Conservation (phyloP, 1,140 invertebrate genomes). For the Lucilia sericata region DNA sequence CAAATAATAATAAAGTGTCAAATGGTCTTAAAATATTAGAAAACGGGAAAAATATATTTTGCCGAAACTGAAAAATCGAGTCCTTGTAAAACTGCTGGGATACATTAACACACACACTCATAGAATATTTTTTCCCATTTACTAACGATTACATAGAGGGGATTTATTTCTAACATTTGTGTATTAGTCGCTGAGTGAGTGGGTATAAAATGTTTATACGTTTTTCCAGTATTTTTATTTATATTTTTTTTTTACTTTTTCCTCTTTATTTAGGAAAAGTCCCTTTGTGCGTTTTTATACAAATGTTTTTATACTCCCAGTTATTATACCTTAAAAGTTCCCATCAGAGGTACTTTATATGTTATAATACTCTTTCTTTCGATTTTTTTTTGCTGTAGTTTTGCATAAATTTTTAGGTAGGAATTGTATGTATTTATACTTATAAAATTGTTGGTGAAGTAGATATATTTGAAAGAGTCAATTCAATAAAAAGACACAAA, state of each 20-base stretch:
- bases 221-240: not conserved
- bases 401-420: not conserved
- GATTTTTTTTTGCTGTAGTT: not conserved
- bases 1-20: too few relatives aligned
- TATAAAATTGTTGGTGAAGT: too few relatives aligned
- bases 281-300: slow-evolving; percentile 19
- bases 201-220: not conserved
- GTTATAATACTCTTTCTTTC: not conserved
- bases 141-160: slow-evolving; percentile 6
- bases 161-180: slow-evolving; percentile 5
- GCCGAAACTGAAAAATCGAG: too few relatives aligned
- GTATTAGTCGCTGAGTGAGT: not conserved
- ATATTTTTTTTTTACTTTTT: not conserved
- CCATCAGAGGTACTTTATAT: slow-evolving; percentile 5
- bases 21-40: too few relatives aligned
- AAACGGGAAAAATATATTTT: too few relatives aligned
- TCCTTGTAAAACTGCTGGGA: too few relatives aligned
- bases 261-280: not conserved
- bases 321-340: slow-evolving; percentile 23
- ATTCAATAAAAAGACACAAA: too few relatives aligned
- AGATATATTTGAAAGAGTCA: too few relatives aligned
- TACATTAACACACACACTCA: not conserved
- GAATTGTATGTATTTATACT: too few relatives aligned
- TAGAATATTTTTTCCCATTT: not conserved
- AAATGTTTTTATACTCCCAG: slow-evolving; percentile 14